Evolutionary conservation across 2,888 invertebrate genomes (phyloP), one percentile per base, ranked within the genome.

Genomic region (Thereva unica): DNA sequence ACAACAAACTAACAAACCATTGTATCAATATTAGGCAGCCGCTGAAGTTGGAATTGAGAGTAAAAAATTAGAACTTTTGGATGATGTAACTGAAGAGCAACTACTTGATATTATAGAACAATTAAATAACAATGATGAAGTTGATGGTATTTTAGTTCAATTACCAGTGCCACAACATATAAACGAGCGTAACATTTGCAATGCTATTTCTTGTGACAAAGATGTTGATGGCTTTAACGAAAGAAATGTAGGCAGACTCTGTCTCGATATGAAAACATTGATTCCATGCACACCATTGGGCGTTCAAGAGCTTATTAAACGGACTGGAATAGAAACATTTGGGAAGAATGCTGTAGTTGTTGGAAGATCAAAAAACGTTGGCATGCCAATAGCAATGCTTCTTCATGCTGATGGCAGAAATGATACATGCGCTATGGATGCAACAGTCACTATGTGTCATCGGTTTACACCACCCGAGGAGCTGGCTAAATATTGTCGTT

Each of bases 141-240:
- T 95, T 1, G 92, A 93, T 82, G 95, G 93, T 0, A 88, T 96
- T 72, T 80, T 96, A 63, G 87, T 93, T 0, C 93, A 93, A 79
- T 80, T 96, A 56, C 95, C 95, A 0, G 83, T 96, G 47, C 95
- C 95, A 0, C 79, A 83, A 1, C 86, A 87, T 67, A 91, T 95
- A 68, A 84, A 86, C 73, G 93, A 93, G 76, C 84, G 89, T 69
- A 85, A 83, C 73, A 73, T 80, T 7, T 93, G 93, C 76, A 91
- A 95, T 82, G 86, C 92, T 0, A 88, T 96, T 0, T 80, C 84
- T 41, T 90, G 90, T 0, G 83, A 84, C 37, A 96, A 96, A 78
- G 95, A 96, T 83, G 94, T 96, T 0, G 95, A 96, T 80, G 95
- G 95, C 0, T 95, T 95, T 76, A 92, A 93, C 78, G 86, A 90